phyloP scores from a whole-genome alignment of 2,888 invertebrate species.

The Myopa tessellatipennis region DNA sequence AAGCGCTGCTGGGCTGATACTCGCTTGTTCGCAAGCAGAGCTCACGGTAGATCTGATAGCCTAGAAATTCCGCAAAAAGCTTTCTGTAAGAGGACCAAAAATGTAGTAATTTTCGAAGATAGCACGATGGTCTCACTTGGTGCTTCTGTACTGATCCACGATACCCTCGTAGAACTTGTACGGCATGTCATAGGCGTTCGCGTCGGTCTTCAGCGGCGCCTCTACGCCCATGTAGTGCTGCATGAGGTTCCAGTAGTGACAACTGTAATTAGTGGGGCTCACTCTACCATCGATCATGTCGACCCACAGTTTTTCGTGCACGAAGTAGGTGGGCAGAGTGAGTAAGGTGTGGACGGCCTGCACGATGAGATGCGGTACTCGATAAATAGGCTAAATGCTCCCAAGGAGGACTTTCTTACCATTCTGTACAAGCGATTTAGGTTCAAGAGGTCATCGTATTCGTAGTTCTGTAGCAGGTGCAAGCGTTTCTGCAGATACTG shows the following conservation, averaged over 20 bases:
- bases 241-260: slow-evolving; percentile 74
- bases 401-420: slow-evolving; percentile 41
- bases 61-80: slow-evolving; percentile 80
- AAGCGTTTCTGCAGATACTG: slow-evolving; percentile 72
- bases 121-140: slow-evolving; percentile 49
- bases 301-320: slow-evolving; percentile 78
- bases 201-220: slow-evolving; percentile 72
- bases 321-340: slow-evolving; percentile 76
- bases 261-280: slow-evolving; percentile 71
- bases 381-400: not conserved
- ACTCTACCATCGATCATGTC: slow-evolving; percentile 71
- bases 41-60: slow-evolving; percentile 73
- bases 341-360: slow-evolving; percentile 76
- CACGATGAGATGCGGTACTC: not conserved
- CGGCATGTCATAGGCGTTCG: slow-evolving; percentile 77
- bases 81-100: slow-evolving; percentile 69
- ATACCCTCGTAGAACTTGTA: slow-evolving; percentile 74
- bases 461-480: slow-evolving; percentile 47
- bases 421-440: slow-evolving; percentile 53
- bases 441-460: slow-evolving; percentile 53
- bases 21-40: slow-evolving; percentile 75
- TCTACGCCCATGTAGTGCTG: slow-evolving; percentile 73
- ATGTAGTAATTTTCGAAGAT: too few relatives aligned
- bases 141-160: slow-evolving; percentile 53
- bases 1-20: slow-evolving; percentile 57